Conservation (phyloP, 1,140 invertebrate genomes). For the Camponotus floridanus region DNA sequence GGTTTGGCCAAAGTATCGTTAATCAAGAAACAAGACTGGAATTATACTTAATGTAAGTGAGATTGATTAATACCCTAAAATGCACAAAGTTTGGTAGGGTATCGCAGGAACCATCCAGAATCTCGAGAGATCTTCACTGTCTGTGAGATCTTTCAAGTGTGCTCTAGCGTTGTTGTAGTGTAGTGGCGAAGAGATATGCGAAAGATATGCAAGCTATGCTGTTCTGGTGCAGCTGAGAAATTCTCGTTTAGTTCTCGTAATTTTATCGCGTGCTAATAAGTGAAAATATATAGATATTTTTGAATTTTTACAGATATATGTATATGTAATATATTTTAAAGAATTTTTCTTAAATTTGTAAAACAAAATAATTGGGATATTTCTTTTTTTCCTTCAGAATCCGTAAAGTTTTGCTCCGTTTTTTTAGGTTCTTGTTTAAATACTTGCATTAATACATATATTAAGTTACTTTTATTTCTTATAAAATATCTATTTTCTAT, state of each 20-base stretch:
- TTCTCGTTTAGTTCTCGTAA: constrained; percentile 54
- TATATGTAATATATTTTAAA: background rate
- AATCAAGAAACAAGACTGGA: constrained; percentile 33
- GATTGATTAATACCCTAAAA: constrained; percentile 64
- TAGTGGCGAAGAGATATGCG: constrained; percentile 68
- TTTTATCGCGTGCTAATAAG: constrained; percentile 32
- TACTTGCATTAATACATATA: too few relatives aligned
- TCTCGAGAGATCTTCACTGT: constrained; percentile 72
- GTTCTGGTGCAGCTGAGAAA: constrained; percentile 58
- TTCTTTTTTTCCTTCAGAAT: too few relatives aligned
- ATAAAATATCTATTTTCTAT: too few relatives aligned
- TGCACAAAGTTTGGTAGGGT: constrained; percentile 69
- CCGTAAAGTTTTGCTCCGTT: too few relatives aligned
- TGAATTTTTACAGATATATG: background rate
- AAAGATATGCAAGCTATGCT: constrained; percentile 63
- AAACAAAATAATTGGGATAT: too few relatives aligned
- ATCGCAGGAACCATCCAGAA: constrained; percentile 71
- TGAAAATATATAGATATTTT: background rate
- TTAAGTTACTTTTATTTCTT: too few relatives aligned
- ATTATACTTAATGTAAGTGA: constrained; percentile 51
- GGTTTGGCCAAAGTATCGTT: constrained; percentile 12
- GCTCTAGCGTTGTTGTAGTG: constrained; percentile 69
- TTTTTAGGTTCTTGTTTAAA: too few relatives aligned
- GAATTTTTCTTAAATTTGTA: background rate
- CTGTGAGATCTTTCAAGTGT: constrained; percentile 71